These are phyloP conservation scores for Marasmarcha lunaedactyla DNA, from an alignment of 2,888 invertebrate genomes.

Conservation along the genomic window DNA sequence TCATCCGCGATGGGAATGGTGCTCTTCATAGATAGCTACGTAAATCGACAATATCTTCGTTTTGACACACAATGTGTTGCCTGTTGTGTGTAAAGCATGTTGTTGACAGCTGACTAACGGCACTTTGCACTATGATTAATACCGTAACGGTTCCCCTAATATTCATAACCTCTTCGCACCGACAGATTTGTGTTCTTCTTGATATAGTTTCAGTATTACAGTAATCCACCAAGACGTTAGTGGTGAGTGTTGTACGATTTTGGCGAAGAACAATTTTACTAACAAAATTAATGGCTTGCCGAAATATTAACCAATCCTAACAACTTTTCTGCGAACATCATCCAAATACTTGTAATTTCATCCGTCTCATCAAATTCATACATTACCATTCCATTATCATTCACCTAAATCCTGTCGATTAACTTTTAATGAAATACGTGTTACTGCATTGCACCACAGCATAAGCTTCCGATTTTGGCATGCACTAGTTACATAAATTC, in stretches of 20 bases:
- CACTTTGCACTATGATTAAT: constrained; percentile 46
- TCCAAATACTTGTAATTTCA: neutral
- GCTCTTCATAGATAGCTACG: constrained; percentile 21
- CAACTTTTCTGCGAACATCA: neutral
- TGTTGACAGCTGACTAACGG: constrained; percentile 60
- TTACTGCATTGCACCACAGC: no score
- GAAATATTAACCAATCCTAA: constrained; percentile 6
- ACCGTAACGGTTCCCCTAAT: neutral
- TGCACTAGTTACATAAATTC: no score
- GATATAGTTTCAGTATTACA: constrained; percentile 58
- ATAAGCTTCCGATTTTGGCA: no score
- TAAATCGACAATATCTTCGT: constrained; percentile 57
- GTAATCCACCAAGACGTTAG: constrained; percentile 60
- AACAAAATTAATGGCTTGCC: constrained; percentile 29
- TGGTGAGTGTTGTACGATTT: constrained; percentile 66
- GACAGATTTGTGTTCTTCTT: constrained; percentile 54
- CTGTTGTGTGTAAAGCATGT: constrained; percentile 61
- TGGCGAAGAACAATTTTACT: constrained; percentile 49
- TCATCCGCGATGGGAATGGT: constrained; percentile 25
- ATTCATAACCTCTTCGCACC: constrained; percentile 31
- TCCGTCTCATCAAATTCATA: no score
- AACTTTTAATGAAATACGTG: no score
- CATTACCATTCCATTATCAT: no score
- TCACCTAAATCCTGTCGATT: no score
- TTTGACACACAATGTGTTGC: constrained; percentile 42